Evolutionary conservation across 2,888 invertebrate genomes (phyloP).

Genomic region (Rhorus exstirpatorius): DNA sequence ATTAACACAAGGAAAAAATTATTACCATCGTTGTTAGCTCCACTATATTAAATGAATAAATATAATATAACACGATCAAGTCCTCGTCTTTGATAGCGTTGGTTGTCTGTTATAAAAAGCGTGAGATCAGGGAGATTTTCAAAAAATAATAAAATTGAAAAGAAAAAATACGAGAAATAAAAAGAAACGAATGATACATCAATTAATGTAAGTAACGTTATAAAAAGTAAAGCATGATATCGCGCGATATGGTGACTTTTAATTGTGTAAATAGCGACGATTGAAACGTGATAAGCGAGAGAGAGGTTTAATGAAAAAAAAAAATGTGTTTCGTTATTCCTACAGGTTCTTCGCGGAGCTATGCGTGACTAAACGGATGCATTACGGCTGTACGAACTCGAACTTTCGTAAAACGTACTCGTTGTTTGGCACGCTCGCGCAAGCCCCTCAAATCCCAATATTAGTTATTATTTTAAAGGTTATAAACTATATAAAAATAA

Average conservation of each 20-base stretch:
- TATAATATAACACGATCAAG: slow-evolving; percentile 67
- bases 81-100: slow-evolving; percentile 83
- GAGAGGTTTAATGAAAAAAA: slow-evolving; percentile 7
- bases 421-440: slow-evolving; percentile 54
- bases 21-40: slow-evolving; percentile 77
- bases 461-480: slow-evolving; percentile 31
- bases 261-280: slow-evolving; percentile 54
- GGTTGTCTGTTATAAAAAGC: slow-evolving; percentile 80
- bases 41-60: slow-evolving; percentile 61
- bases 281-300: slow-evolving; percentile 30
- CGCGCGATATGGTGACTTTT: slow-evolving; percentile 11
- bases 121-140: slow-evolving; percentile 58
- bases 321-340: slow-evolving; percentile 51
- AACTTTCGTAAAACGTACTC: slow-evolving; percentile 32
- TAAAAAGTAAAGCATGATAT: slow-evolving; percentile 30
- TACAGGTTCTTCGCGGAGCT: slow-evolving; percentile 30
- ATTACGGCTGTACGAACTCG: slow-evolving; percentile 13
- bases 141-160: slow-evolving; percentile 58
- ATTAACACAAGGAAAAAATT: slow-evolving; percentile 62
- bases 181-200: slow-evolving; percentile 66
- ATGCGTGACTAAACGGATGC: slow-evolving; percentile 27
- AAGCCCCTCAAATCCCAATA: slow-evolving; percentile 38
- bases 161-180: slow-evolving; percentile 38
- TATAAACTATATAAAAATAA: slow-evolving; percentile 23
- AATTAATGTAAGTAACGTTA: slow-evolving; percentile 63